These are phyloP conservation scores for Chaenogobius annularis DNA, from an alignment of 2,113 vertebrate species.

Conservation along the genomic window DNA sequence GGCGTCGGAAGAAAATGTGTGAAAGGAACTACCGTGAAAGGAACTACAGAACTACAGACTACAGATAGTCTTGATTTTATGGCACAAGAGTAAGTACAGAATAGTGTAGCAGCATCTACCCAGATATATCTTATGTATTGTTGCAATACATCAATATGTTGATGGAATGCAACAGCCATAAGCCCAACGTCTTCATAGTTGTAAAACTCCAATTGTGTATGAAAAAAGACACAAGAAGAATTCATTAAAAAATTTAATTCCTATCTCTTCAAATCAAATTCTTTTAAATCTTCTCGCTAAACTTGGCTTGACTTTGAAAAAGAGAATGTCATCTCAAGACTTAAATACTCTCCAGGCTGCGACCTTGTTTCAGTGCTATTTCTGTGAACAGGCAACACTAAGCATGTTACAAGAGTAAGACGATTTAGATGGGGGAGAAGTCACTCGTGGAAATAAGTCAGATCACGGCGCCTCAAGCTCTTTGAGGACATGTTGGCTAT, in stretches of 20 bases:
- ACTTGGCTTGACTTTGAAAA: conserved; percentile 61
- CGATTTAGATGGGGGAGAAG: conserved; percentile 64
- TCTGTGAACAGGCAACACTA: conserved; percentile 67
- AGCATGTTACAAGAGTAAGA: conserved; percentile 72
- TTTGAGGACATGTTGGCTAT: conserved; percentile 65
- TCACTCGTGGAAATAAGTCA: conserved; percentile 72
- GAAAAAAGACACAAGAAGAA: background rate
- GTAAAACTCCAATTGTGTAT: background rate
- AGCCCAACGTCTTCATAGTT: background rate
- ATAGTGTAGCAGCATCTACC: background rate
- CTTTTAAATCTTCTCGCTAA: conserved; percentile 43
- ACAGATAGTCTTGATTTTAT: background rate
- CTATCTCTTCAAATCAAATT: background rate
- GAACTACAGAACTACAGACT: background rate
- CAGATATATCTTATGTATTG: background rate
- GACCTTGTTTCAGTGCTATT: conserved; percentile 70
- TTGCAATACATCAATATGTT: background rate
- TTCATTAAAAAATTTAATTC: background rate
- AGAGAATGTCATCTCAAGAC: conserved; percentile 58
- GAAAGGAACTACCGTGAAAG: background rate
- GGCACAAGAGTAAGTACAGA: background rate
- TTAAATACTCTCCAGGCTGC: conserved; percentile 51
- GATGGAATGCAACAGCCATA: too few relatives aligned
- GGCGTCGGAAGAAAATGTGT: too few relatives aligned
- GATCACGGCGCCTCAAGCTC: conserved; percentile 54